Percentiles rank a stretch among this genome's conserved stretches.
Evolutionary conservation across 2,797 vertebrate species (phyloP).

Genomic region (Dicrostonyx torquatus): DNA sequence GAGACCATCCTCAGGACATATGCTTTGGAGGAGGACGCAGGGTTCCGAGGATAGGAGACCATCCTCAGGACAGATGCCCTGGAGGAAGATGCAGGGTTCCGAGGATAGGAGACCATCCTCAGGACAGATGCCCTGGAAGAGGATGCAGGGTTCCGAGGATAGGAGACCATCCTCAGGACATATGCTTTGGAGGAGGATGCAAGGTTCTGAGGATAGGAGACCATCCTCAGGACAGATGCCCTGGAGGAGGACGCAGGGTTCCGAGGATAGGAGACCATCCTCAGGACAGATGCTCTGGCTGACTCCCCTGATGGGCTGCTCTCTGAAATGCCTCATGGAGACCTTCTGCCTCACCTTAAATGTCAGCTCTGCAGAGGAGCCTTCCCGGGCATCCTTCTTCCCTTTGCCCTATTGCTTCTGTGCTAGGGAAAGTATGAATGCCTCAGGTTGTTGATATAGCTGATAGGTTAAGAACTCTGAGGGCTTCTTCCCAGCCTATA

Average conservation of each 20-base stretch:
- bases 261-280: neutral
- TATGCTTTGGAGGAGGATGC: too few relatives aligned
- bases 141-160: too few relatives aligned
- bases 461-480: neutral
- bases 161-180: too few relatives aligned
- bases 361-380: neutral
- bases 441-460: neutral
- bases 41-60: neutral
- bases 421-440: neutral
- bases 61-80: too few relatives aligned
- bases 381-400: neutral
- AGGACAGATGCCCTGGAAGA: too few relatives aligned
- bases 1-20: neutral
- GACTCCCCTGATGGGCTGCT: neutral
- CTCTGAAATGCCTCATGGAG: neutral
- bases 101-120: too few relatives aligned
- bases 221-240: too few relatives aligned
- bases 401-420: neutral
- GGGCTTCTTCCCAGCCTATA: neutral
- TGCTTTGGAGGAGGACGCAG: accelerated
- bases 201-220: too few relatives aligned
- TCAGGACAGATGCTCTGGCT: neutral
- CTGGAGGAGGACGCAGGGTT: too few relatives aligned
- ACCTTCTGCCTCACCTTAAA: neutral
- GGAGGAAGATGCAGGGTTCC: too few relatives aligned